A percentile compares a stretch with the other conserved stretches of the same genome.
Conservation (phyloP, 2,113 vertebrate species). For the Nothobranchius kuhntae region DNA sequence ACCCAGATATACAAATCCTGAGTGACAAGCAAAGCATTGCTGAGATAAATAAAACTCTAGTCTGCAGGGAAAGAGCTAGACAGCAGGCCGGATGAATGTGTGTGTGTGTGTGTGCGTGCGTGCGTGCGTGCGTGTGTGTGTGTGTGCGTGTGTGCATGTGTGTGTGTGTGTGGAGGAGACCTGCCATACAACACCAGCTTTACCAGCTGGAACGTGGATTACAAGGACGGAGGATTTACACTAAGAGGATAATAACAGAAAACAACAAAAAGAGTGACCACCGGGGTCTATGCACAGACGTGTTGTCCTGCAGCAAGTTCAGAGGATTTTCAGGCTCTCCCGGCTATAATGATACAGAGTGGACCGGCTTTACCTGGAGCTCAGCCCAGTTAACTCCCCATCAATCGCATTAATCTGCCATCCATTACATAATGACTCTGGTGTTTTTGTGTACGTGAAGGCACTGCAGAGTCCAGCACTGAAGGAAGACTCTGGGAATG, state of each 20-base stretch:
- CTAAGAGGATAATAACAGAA: constrained; percentile 62
- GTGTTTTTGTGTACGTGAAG: neutral
- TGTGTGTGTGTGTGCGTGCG: no score
- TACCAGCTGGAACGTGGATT: constrained; percentile 66
- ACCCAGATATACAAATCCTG: constrained; percentile 8
- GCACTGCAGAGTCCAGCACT: neutral
- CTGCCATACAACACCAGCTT: constrained; percentile 34
- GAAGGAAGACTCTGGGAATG: neutral
- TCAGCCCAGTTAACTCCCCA: constrained; percentile 18
- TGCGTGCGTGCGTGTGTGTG: no score
- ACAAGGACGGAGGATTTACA: constrained; percentile 51
- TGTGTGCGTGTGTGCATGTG: no score
- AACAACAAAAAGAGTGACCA: constrained; percentile 34
- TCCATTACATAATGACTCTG: constrained; percentile 28
- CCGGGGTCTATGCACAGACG: constrained; percentile 1
- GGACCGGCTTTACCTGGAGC: constrained; percentile 10
- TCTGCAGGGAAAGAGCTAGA: neutral
- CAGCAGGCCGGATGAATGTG: constrained; percentile 21
- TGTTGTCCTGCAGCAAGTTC: neutral
- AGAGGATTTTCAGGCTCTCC: constrained; percentile 20
- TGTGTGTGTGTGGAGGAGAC: neutral
- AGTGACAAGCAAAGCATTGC: neutral
- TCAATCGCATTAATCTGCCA: constrained; percentile 24
- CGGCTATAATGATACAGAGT: constrained; percentile 6
- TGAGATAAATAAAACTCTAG: constrained; percentile 3